A percentile compares a stretch with the other conserved stretches of the same genome.
phyloP scores from a whole-genome alignment of 2,113 vertebrate genomes.

The Sciurus niger region DNA sequence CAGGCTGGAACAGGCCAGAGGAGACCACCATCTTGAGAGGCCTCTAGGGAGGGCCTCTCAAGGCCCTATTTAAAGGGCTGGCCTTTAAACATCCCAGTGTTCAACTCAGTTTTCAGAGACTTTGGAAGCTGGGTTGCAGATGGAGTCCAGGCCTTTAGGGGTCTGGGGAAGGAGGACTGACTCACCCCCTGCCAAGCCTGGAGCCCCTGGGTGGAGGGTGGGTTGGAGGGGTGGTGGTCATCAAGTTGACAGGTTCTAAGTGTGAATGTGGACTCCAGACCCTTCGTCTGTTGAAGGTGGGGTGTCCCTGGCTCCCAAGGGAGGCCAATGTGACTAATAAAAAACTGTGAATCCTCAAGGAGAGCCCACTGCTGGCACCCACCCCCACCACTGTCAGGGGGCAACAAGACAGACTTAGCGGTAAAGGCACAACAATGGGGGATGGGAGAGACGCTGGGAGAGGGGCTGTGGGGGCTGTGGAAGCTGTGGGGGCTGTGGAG shows the following conservation, averaged over 20 bases:
- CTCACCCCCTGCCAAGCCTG: neutral
- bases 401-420: neutral
- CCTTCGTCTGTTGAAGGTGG: neutral
- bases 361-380: neutral
- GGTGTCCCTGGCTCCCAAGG: neutral
- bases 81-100: neutral
- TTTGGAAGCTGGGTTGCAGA: neutral
- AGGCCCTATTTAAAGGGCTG: no score
- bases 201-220: neutral
- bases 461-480: neutral
- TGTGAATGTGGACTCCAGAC: neutral
- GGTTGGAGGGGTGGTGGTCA: neutral
- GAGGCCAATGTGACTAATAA: conserved; percentile 64
- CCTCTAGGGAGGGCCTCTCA: neutral
- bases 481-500: neutral
- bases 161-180: neutral
- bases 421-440: neutral
- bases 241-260: neutral
- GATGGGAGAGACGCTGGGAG: no score
- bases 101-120: neutral
- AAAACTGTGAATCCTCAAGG: conserved; percentile 27
- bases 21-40: neutral
- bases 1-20: neutral
- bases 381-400: neutral
- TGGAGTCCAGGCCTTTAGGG: neutral